Base-by-base conservation (phyloP, 2,888 invertebrate species). In the Mesoligia furuncula region DNA sequence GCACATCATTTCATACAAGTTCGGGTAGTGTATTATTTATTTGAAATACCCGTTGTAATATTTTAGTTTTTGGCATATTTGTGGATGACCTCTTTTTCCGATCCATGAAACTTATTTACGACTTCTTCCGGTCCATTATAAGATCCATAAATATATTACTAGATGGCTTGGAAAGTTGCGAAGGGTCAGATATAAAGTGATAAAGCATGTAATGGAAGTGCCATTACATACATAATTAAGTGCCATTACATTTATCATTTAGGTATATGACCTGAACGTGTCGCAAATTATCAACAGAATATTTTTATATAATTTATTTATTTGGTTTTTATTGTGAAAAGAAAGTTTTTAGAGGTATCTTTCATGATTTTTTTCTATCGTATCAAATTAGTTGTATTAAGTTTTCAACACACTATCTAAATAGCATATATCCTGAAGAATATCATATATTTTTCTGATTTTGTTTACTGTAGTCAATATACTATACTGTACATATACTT, bases 31-130 rank as follows among this genome's bases (percentile, higher is more conserved):
- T 45, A 31, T 65, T 51, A 9, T 39, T 24, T 11, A 20, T 51
- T 73, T n/a, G 39, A n/a, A 36, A n/a, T 45, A 57, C 0, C 9
- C n/a, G n/a, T 57, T n/a, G 15, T 45, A 45, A 20, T 59, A 74
- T 45, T 74, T 36, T 36, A 36, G 6, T 31, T 71, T 68, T 79
- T 39, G n/a, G 5, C 42, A 62, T 68, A 54, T 67, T 68, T 75
- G 2, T 39, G 0, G n/a, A 75, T 59, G 66, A 39, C 76, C 48
- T 42, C 36, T 81, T 65, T 67, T 80, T 65, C 76, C 51, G 51
- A 64, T 75, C 64, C 51, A 81, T 76, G 27, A 24, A 76, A 81
- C 82, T 59, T 75, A 80, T 80, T 81, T 64, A 81, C 42, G 68
- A 61, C 57, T 31, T 80, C 13, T 54, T 59, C 7, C 59, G 65